Percentiles rank a stretch among this genome's conserved stretches.
Evolutionary conservation across 2,888 invertebrate species (phyloP).

Genomic region (Pecten maximus): DNA sequence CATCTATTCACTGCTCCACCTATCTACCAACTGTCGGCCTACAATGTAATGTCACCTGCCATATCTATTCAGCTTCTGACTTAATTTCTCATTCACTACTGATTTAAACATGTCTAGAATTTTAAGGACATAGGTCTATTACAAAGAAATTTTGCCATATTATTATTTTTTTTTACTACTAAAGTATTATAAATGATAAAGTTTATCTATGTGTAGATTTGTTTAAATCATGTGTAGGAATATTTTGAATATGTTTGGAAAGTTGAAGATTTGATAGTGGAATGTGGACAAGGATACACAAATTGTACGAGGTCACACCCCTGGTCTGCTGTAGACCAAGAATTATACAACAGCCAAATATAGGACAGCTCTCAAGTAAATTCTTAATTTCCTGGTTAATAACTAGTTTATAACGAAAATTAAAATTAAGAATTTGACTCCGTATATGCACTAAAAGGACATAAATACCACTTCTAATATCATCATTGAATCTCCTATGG

Average conservation of each 20-base stretch:
- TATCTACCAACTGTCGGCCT: neutral
- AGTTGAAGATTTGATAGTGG: neutral
- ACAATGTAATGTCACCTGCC: neutral
- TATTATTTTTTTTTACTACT: neutral
- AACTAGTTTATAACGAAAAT: neutral
- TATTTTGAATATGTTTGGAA: constrained; percentile 13
- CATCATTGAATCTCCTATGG: neutral
- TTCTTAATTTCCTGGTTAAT: neutral
- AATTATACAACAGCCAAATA: neutral
- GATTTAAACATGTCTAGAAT: neutral
- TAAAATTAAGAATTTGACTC: constrained; percentile 22
- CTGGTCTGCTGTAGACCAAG: neutral
- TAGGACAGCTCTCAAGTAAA: constrained; percentile 10
- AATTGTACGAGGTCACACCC: constrained; percentile 27
- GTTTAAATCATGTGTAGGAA: neutral
- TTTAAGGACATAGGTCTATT: neutral
- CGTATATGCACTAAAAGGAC: neutral
- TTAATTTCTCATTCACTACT: neutral
- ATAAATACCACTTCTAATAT: constrained; percentile 3
- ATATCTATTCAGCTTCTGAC: neutral
- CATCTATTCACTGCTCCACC: neutral
- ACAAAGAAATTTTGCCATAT: neutral
- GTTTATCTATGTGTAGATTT: neutral
- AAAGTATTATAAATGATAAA: no score
- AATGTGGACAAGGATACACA: constrained; percentile 27